Evolutionary conservation across 1,140 invertebrate species (phyloP).

Genomic region (Linepithema humile): DNA sequence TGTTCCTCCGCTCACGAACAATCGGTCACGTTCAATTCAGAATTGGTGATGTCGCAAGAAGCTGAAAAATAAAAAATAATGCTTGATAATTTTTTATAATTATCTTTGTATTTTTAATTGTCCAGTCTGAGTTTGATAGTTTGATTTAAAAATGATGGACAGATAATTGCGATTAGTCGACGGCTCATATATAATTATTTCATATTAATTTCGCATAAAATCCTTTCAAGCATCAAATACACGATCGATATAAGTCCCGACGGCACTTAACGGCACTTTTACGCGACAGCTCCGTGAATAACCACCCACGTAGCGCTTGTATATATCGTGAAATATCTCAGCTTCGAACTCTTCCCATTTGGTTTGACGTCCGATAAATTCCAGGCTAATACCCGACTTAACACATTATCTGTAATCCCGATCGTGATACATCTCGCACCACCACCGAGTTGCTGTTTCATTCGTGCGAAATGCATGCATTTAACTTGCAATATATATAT

Average conservation of each 20-base stretch:
- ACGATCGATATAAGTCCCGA: not conserved
- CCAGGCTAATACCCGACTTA: not conserved
- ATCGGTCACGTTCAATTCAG: not conserved
- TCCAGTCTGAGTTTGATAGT: not conserved
- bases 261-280: conserved; percentile 29
- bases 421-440: not conserved
- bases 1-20: not conserved
- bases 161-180: conserved; percentile 7
- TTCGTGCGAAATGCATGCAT: not conserved
- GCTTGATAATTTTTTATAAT: not conserved
- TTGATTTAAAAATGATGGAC: no score
- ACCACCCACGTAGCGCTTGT: not conserved
- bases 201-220: not conserved
- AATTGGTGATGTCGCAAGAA: not conserved
- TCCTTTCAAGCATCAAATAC: not conserved
- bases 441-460: not conserved
- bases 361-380: conserved; percentile 22
- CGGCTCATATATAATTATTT: not conserved
- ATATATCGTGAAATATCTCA: conserved; percentile 4
- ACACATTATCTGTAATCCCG: conserved; percentile 8
- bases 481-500: not conserved
- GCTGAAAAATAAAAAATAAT: no score
- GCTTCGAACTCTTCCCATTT: not conserved
- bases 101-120: not conserved
- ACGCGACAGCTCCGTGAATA: conserved; percentile 4